Conservation (phyloP, 2,113 vertebrate genomes). For the Picathartes gymnocephalus region DNA sequence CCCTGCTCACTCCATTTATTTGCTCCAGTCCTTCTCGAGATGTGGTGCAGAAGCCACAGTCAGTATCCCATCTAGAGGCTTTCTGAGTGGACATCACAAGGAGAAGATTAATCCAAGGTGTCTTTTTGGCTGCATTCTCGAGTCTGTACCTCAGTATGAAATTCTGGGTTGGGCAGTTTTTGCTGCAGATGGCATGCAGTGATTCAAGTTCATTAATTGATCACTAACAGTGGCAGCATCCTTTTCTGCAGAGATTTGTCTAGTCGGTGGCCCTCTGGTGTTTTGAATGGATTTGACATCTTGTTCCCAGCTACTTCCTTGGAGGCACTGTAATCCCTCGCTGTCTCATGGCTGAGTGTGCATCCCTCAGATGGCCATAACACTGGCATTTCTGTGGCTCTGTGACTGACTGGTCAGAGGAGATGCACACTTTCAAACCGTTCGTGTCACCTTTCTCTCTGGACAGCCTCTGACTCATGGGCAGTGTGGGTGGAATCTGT, state of each 20-base stretch:
- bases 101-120: background rate
- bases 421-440: background rate
- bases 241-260: background rate
- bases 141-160: background rate
- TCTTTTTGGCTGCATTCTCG: background rate
- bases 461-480: background rate
- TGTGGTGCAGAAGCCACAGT: background rate
- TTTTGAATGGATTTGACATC: background rate
- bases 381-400: accelerated
- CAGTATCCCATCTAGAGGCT: background rate
- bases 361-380: background rate
- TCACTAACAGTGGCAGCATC: background rate
- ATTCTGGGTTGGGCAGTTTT: background rate
- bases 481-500: background rate
- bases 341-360: background rate
- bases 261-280: background rate
- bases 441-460: background rate
- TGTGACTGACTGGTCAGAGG: background rate
- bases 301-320: background rate
- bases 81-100: background rate
- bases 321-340: background rate
- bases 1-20: background rate
- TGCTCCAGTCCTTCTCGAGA: background rate
- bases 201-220: background rate
- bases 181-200: background rate